These are phyloP conservation scores for Xiphias gladius DNA, from an alignment of 2,113 vertebrate genomes.

Conservation along the genomic window DNA sequence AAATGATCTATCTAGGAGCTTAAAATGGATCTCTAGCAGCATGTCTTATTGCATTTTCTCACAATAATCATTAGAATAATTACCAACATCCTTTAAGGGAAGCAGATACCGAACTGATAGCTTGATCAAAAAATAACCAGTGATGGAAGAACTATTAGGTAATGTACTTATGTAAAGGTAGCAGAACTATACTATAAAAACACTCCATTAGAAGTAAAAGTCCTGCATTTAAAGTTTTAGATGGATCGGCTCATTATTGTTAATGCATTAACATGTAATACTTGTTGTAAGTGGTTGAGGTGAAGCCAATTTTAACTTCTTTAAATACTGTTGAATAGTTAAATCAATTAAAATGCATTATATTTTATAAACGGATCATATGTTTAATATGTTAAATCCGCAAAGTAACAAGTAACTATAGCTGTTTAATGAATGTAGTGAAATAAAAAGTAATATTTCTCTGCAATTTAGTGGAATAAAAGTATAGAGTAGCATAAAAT, in stretches of 20 bases:
- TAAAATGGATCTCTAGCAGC: background rate
- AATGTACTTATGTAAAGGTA: background rate
- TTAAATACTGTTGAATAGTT: too few species aligned
- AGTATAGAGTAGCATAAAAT: background rate
- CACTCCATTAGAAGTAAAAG: too few species aligned
- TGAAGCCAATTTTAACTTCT: too few species aligned
- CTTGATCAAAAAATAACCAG: slow-evolving; percentile 1
- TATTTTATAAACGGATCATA: background rate
- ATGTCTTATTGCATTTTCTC: too few species aligned
- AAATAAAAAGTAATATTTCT: background rate
- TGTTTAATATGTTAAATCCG: too few species aligned
- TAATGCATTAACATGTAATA: too few species aligned
- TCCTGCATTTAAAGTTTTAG: too few species aligned
- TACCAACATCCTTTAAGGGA: background rate
- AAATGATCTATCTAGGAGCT: background rate
- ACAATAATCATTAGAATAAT: background rate
- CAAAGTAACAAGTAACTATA: background rate
- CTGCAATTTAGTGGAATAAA: background rate
- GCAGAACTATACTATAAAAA: background rate
- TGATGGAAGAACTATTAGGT: background rate
- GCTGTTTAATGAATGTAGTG: background rate
- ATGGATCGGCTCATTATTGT: background rate
- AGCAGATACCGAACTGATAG: background rate
- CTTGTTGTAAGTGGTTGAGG: too few species aligned
- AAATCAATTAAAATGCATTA: background rate